phyloP scores from a whole-genome alignment of 2,113 vertebrate genomes.

The Zosterops pallidus region DNA sequence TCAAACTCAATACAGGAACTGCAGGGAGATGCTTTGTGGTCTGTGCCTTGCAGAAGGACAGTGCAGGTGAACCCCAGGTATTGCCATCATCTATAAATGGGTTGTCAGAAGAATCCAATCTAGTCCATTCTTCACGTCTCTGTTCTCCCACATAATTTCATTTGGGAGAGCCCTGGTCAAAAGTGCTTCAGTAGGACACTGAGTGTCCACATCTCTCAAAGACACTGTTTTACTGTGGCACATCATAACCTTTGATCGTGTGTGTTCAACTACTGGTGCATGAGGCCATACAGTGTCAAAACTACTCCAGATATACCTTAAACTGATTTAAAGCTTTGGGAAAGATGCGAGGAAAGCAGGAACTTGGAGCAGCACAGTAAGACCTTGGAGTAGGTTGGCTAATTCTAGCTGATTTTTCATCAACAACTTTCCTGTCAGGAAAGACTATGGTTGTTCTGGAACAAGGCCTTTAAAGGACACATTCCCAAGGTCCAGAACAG shows the following conservation, averaged over 20 bases:
- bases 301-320: background rate
- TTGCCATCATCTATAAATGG: background rate
- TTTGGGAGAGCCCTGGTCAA: background rate
- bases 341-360: background rate
- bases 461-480: background rate
- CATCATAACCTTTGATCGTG: background rate
- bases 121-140: background rate
- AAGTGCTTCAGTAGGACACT: background rate
- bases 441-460: background rate
- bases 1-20: background rate
- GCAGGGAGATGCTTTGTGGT: background rate
- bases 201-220: background rate
- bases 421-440: background rate
- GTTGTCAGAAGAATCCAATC: background rate
- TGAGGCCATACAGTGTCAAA: background rate
- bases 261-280: background rate
- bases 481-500: background rate
- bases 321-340: background rate
- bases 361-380: background rate
- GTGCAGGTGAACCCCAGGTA: background rate
- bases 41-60: background rate
- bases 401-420: background rate
- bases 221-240: background rate
- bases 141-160: background rate
- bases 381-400: background rate